phyloP scores from a whole-genome alignment of 2,113 vertebrate genomes.

The Mobula hypostoma region DNA sequence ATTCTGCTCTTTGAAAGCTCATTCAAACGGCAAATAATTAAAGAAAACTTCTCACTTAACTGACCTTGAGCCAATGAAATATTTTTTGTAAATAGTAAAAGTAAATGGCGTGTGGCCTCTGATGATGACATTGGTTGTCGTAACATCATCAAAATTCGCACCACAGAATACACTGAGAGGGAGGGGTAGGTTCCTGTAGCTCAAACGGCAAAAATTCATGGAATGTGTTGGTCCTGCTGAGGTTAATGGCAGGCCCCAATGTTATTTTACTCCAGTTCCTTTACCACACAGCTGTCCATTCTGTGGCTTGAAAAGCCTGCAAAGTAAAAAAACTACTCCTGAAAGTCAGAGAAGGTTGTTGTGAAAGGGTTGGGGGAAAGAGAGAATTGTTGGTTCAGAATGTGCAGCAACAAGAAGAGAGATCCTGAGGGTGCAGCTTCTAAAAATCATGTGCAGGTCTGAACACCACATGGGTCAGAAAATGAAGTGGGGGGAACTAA shows the following conservation, averaged over 20 bases:
- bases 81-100: constrained; percentile 9
- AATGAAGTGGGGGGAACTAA: too few relatives aligned
- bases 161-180: not conserved
- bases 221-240: not conserved
- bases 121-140: not conserved
- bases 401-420: too few relatives aligned
- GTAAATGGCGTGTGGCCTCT: not conserved
- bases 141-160: not conserved
- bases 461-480: not conserved
- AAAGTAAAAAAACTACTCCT: not conserved
- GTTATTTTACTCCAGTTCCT: not conserved
- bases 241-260: not conserved
- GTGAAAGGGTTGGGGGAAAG: not conserved
- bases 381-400: not conserved
- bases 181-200: not conserved
- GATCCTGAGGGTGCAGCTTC: too few relatives aligned
- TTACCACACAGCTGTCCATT: not conserved
- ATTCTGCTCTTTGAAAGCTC: not conserved
- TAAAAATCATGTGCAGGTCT: too few relatives aligned
- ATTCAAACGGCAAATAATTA: not conserved
- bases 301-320: not conserved
- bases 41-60: not conserved
- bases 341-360: not conserved
- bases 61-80: not conserved
- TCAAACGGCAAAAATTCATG: not conserved